A percentile compares a stretch with the other conserved stretches of the same genome.
phyloP scores from a whole-genome alignment of 2,888 invertebrate genomes.

The Dugesia japonica region DNA sequence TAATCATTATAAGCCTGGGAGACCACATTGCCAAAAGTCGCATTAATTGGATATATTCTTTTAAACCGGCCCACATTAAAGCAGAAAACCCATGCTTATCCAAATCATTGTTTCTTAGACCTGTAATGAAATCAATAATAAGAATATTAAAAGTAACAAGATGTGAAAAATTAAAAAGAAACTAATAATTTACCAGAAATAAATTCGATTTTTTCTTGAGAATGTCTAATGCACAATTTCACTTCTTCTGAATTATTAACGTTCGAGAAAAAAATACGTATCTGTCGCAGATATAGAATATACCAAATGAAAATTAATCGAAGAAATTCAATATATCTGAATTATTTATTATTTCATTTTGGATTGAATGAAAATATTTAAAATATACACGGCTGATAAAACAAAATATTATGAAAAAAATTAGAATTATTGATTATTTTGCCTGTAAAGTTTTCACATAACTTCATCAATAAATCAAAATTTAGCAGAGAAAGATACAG shows the following conservation, averaged over 20 bases:
- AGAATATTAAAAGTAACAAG: no score
- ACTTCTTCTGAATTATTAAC: not conserved
- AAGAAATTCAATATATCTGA: not conserved
- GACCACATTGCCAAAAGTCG: slow-evolving; percentile 22
- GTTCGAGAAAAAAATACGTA: not conserved
- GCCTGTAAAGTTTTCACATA: no score
- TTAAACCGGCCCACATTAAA: slow-evolving; percentile 24
- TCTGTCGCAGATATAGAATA: not conserved
- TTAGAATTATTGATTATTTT: no score
- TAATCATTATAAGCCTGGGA: not conserved
- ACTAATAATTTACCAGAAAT: not conserved
- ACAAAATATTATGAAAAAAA: no score
- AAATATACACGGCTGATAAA: no score
- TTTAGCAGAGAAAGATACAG: no score
- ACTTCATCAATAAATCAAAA: no score
- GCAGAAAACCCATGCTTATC: not conserved
- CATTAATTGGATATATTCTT: not conserved
- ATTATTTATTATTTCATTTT: no score
- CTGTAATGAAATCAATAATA: no score
- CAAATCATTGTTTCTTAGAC: not conserved
- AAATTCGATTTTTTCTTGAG: not conserved
- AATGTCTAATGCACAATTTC: not conserved
- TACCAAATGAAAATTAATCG: not conserved
- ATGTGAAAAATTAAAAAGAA: no score
- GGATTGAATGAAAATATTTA: no score